phyloP scores from a whole-genome alignment of 2,888 invertebrate species.

The Rhopalosiphum nymphaeae region DNA sequence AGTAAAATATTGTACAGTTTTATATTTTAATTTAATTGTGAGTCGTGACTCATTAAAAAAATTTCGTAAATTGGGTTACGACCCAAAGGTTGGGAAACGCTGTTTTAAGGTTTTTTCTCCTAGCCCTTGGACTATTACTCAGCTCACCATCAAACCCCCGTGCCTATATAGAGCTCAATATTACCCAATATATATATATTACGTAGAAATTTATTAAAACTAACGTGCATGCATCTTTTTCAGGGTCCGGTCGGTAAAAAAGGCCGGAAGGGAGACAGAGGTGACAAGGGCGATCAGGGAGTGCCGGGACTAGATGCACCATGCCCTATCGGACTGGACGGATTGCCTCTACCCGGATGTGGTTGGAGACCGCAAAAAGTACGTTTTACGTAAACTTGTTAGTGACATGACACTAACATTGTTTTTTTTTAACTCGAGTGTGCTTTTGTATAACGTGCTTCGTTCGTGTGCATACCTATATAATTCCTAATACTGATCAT shows the following conservation, averaged over 20 bases:
- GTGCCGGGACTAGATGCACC: slow-evolving; percentile 98
- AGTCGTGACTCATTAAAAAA: neutral
- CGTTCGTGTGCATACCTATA: neutral
- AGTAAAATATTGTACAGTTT: neutral
- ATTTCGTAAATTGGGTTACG: neutral
- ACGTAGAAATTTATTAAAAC: neutral
- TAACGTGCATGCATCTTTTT: slow-evolving; percentile 66
- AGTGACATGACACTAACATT: neutral
- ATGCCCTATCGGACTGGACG: slow-evolving; percentile 97
- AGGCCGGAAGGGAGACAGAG: slow-evolving; percentile 92
- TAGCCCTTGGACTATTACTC: neutral
- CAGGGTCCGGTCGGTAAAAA: slow-evolving; percentile 91
- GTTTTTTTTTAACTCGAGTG: neutral
- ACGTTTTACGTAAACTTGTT: neutral
- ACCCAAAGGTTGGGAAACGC: neutral
- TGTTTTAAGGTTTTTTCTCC: neutral
- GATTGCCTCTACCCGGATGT: slow-evolving; percentile 95
- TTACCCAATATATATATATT: neutral
- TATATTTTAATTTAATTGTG: neutral
- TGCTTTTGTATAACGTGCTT: neutral
- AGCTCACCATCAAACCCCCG: neutral
- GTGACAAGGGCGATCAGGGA: slow-evolving; percentile 95
- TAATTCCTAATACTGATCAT: neutral
- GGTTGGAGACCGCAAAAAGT: slow-evolving; percentile 92
- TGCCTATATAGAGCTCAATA: neutral